Conservation (phyloP, 2,113 vertebrate genomes). For the Pachycephala philippinensis region DNA sequence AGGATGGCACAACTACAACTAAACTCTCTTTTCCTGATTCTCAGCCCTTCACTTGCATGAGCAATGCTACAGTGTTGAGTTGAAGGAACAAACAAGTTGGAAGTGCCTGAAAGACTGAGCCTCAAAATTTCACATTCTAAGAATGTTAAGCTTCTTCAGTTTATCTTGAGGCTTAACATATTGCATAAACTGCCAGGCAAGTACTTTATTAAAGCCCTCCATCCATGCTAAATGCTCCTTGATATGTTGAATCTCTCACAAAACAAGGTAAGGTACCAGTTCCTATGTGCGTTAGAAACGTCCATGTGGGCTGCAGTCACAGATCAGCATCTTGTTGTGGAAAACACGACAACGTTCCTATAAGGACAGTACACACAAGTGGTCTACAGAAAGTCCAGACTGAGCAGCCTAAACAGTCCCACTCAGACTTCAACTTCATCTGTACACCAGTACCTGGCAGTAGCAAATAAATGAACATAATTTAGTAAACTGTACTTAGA, state of each 20-base stretch:
- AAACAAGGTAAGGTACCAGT: neutral
- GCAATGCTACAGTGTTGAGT: neutral
- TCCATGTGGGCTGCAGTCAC: accelerated
- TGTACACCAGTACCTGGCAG: neutral
- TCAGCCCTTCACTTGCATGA: neutral
- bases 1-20: neutral
- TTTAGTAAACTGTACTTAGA: neutral
- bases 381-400: neutral
- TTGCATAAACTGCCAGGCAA: neutral
- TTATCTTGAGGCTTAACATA: neutral
- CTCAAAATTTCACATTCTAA: neutral
- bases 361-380: neutral
- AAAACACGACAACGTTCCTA: neutral
- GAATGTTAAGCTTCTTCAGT: neutral
- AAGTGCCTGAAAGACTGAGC: accelerated
- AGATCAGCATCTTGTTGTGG: neutral
- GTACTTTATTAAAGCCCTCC: neutral
- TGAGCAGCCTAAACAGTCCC: neutral
- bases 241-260: neutral
- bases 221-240: neutral
- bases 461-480: neutral
- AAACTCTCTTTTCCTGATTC: neutral
- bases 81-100: neutral
- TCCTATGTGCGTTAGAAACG: accelerated
- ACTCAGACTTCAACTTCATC: neutral